Conservation (phyloP, 2,888 invertebrate genomes). For the Dryobota labecula region DNA sequence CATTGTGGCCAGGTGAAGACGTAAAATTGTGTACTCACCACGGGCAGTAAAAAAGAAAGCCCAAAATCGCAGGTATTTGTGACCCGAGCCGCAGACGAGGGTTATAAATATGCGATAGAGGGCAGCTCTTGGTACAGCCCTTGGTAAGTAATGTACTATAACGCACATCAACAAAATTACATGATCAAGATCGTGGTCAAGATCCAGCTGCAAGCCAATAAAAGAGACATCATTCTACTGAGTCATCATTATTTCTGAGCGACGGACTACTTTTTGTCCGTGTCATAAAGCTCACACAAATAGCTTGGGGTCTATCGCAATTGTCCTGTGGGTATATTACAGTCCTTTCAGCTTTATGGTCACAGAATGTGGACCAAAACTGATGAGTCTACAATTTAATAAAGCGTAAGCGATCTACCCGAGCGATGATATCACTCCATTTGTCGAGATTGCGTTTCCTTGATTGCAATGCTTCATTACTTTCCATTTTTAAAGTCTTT, state of each 20-base stretch:
- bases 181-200: no score
- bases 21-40: no score
- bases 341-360: conserved; percentile 41
- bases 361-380: conserved; percentile 28
- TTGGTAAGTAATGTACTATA: no score
- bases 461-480: conserved; percentile 43
- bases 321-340: conserved; percentile 23
- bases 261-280: background rate
- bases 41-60: no score
- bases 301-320: conserved; percentile 14
- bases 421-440: conserved; percentile 43
- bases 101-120: no score
- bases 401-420: conserved; percentile 52
- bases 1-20: no score
- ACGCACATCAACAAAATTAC: background rate
- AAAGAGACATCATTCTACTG: conserved; percentile 1
- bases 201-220: conserved; percentile 8
- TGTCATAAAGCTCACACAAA: conserved; percentile 44
- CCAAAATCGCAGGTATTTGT: no score
- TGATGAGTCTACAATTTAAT: conserved; percentile 56
- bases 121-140: no score
- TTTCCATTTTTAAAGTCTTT: conserved; percentile 37
- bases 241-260: conserved; percentile 9
- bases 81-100: no score
- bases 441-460: conserved; percentile 47